A percentile compares a stretch with the other conserved stretches of the same genome.
These are phyloP conservation scores for Heliconius himera DNA, from an alignment of 1,140 invertebrate genomes.

Conservation along the genomic window DNA sequence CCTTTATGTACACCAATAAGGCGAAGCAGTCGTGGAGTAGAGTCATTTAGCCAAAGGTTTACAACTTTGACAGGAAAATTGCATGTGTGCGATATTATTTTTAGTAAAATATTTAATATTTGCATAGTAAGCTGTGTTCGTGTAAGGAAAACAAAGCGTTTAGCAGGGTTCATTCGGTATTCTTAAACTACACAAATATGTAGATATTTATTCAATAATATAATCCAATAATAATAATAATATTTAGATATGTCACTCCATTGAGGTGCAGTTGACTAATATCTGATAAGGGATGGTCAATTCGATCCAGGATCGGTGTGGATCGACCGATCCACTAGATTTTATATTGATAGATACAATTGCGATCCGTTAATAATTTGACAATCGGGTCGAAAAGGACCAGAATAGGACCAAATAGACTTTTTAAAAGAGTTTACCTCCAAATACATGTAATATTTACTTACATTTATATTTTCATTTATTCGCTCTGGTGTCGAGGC, in stretches of 20 bases:
- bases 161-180: neutral
- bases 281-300: neutral
- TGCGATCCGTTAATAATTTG: too few species aligned
- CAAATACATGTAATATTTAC: too few species aligned
- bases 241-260: neutral
- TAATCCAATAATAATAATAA: neutral
- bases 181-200: neutral
- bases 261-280: neutral
- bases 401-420: too few species aligned
- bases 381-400: too few species aligned
- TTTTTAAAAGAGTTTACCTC: too few species aligned
- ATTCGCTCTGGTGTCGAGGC: too few species aligned
- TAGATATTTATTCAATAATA: neutral
- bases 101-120: constrained; percentile 3
- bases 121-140: neutral
- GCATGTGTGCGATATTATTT: neutral
- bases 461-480: too few species aligned
- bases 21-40: neutral
- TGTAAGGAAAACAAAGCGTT: constrained; percentile 5
- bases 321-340: too few species aligned
- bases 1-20: neutral
- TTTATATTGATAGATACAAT: too few species aligned
- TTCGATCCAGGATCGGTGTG: too few species aligned
- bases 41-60: neutral
- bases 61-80: neutral